Conservation (phyloP, 2,888 invertebrate genomes). For the Oligia strigilis region DNA sequence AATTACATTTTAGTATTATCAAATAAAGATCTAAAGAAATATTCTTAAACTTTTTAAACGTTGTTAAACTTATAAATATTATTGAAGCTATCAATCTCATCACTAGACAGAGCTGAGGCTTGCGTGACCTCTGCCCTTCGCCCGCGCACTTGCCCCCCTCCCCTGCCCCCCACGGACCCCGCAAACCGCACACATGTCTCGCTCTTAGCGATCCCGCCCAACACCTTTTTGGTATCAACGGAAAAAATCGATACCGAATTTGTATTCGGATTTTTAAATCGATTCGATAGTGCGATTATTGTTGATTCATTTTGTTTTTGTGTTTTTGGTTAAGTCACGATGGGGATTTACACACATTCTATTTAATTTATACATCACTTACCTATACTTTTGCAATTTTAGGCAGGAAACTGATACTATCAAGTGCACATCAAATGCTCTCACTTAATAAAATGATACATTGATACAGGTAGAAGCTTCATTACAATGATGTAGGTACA, state of each 20-base stretch:
- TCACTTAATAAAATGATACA: constrained; percentile 17
- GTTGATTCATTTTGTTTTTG: constrained; percentile 54
- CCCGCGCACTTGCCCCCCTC: constrained; percentile 72
- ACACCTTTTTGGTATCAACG: constrained; percentile 83
- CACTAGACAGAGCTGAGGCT: constrained; percentile 71
- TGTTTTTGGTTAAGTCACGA: constrained; percentile 49
- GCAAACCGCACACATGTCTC: constrained; percentile 74
- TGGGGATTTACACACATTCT: not conserved
- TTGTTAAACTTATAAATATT: constrained; percentile 71
- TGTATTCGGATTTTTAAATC: constrained; percentile 64
- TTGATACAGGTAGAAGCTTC: constrained; percentile 27
- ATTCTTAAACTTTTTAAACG: constrained; percentile 27
- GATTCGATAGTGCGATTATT: constrained; percentile 56
- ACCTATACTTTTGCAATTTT: not conserved
- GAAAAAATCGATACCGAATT: constrained; percentile 81
- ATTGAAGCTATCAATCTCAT: constrained; percentile 66
- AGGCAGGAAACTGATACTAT: not conserved
- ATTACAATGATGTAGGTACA: constrained; percentile 18
- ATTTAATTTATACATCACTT: constrained; percentile 15
- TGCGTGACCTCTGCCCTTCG: constrained; percentile 88
- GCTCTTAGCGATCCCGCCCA: constrained; percentile 85
- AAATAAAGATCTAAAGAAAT: constrained; percentile 29
- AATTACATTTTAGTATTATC: no score
- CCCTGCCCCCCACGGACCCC: constrained; percentile 50
- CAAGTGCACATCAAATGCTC: not conserved